Evolutionary conservation across 2,888 invertebrate species (phyloP), one percentile per base, ranked within the genome.

Genomic region (Tetheella fluctuosa): DNA sequence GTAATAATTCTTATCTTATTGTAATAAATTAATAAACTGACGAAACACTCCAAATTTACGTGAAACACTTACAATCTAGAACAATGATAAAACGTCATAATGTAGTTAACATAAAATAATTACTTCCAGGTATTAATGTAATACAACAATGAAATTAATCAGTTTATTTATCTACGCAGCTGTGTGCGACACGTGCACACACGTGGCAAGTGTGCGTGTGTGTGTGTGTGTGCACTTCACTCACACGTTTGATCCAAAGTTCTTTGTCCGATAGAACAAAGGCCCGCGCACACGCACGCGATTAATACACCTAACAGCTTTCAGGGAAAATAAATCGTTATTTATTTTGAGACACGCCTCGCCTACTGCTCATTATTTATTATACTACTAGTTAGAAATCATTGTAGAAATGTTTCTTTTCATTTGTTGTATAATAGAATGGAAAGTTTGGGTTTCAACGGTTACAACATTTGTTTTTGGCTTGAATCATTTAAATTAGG

Each of bases 191-290:
- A 17, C 20, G 48, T 10, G 6, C 17, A 37, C 37, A 37, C 37
- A 5, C 15, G 37, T n/a, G n/a, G n/a, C n/a, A n/a, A n/a, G n/a
- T n/a, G 20, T 10, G 10, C 20, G n/a, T 20, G 20, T 53, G 20
- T 56, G 52, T 59, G 55, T 63, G 63, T 59, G 57, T 28, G 52
- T 52, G 56, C 63, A 61, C 63, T 58, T 6, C 25, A n/a, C 30
- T 30, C 30, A 34, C 34, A 34, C 61, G 60, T 57, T 62, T 15
- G 39, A 39, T 56, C 54, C 67, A 17, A 20, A 66, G 64, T 69
- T 76, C 80, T 75, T 81, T 81, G 80, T 80, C 67, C 60, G 57
- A 55, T 53, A 54, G 67, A 73, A 80, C 80, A 80, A 80, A 81
- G 81, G 69, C 68, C 69, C 59, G 65, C 68, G 59, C 39, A 57